Conservation (phyloP, 2,888 invertebrate genomes). For the Pycnomerus fuliginosus region DNA sequence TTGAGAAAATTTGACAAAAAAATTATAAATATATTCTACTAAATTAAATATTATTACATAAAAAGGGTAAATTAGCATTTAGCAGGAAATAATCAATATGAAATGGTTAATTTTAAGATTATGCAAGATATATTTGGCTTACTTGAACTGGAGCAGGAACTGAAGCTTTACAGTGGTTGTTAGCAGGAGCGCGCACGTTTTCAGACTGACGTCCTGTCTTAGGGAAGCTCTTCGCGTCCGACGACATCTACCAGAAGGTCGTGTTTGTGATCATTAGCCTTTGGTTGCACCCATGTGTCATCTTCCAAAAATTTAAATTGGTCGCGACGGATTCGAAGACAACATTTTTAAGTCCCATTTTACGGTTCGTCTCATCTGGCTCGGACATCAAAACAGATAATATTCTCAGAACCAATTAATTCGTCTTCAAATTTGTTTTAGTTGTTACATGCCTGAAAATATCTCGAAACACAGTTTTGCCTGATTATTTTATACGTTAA, state of each 20-base stretch:
- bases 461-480: too few relatives aligned
- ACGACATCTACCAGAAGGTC: constrained; percentile 31
- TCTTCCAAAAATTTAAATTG: constrained; percentile 7
- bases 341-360: constrained; percentile 6
- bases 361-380: too few relatives aligned
- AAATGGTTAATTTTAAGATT: background rate
- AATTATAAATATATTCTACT: background rate
- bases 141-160: background rate
- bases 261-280: constrained; percentile 29
- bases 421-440: background rate
- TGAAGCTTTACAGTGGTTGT: too few relatives aligned
- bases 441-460: too few relatives aligned
- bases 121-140: background rate
- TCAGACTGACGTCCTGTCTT: constrained; percentile 18
- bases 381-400: constrained; percentile 6
- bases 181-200: constrained; percentile 18
- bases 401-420: background rate
- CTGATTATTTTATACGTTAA: too few relatives aligned
- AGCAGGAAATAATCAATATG: background rate
- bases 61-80: background rate
- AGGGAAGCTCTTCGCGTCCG: constrained; percentile 25
- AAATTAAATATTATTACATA: background rate
- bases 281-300: constrained; percentile 15
- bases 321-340: background rate
- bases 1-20: constrained; percentile 1